Base-by-base conservation (phyloP, 2,797 vertebrate genomes). In the Lithobates sylvaticus region DNA sequence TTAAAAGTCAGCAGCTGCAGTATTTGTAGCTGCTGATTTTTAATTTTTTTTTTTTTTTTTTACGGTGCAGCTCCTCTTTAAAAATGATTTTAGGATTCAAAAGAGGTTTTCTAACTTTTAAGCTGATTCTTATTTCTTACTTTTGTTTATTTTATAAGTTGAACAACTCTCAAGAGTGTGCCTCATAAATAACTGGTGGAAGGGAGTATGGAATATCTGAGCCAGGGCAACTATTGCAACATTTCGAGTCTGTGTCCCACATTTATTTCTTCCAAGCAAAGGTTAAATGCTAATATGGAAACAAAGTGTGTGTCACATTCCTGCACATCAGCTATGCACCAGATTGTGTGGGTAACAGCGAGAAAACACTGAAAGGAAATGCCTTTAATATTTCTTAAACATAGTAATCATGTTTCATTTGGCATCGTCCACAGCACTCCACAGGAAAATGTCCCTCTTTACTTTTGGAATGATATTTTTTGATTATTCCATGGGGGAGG, bases 321-420 rank as follows among this genome's bases (percentile, higher is more conserved):
- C 88, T 89, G 23, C 42, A 54, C 89, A 75, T 87, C 85, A 85
- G 54, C 89, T 91, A 73, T 85, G 80, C 23, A 88, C 76, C 81
- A 89, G 76, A 90, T 88, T 89, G 88, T 89, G 88, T 90, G 88
- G 88, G 88, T 91, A 88, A 89, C 74, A 81, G 89, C 65, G 74
- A 88, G 82, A 80, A 88, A 91, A 88, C 88, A 75, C 83, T 81
- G 78, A 89, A 89, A 90, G 91, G 92, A 93, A 93, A 92, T 92
- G 90, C 91, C 90, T 91, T 65, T 82, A 89, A 90, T 92, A 88
- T 88, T 93, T 92, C 89, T 88, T 87, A 87, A 88, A 82, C 91
- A 84, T 68, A 87, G 88, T 91, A 88, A 92, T 90, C 54, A 13
- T 91, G 88, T 93, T 93, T 91, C 64, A 67, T 88, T 91, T 92